Conservation (phyloP, 2,797 vertebrate genomes). For the Sebastes cheni region DNA sequence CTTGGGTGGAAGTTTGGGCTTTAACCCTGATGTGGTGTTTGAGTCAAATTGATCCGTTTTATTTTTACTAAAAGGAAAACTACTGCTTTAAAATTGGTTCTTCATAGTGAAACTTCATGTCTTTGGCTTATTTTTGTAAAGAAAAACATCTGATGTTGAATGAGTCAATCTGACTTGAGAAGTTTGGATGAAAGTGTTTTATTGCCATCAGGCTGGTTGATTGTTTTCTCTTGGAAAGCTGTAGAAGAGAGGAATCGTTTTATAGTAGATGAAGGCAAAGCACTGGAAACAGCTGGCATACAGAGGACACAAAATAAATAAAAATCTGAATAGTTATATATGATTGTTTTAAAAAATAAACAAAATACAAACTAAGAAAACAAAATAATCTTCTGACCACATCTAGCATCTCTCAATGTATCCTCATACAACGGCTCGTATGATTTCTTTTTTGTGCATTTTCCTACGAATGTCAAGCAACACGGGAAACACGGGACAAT, state of each 20-base stretch:
- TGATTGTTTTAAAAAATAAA: not conserved
- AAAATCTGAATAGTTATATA: no score
- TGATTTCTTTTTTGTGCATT: no score
- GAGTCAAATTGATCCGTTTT: not conserved
- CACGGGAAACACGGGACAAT: no score
- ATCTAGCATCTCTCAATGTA: no score
- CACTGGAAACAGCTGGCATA: not conserved
- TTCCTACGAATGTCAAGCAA: no score
- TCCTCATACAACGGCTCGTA: no score
- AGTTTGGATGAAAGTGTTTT: not conserved
- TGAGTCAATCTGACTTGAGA: not conserved
- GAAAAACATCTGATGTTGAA: not conserved
- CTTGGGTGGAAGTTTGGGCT: not conserved
- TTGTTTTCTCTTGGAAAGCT: not conserved
- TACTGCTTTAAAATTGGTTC: not conserved
- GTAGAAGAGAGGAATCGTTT: not conserved
- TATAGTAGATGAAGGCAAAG: not conserved
- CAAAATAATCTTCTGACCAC: no score
- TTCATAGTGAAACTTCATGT: not conserved
- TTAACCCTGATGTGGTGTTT: not conserved
- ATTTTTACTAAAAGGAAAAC: not conserved
- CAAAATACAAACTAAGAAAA: not conserved
- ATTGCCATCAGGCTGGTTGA: not conserved
- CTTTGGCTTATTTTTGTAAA: not conserved
- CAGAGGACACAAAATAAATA: not conserved